Base-by-base conservation (phyloP, 2,113 vertebrate species). In the Prunella fulvescens region DNA sequence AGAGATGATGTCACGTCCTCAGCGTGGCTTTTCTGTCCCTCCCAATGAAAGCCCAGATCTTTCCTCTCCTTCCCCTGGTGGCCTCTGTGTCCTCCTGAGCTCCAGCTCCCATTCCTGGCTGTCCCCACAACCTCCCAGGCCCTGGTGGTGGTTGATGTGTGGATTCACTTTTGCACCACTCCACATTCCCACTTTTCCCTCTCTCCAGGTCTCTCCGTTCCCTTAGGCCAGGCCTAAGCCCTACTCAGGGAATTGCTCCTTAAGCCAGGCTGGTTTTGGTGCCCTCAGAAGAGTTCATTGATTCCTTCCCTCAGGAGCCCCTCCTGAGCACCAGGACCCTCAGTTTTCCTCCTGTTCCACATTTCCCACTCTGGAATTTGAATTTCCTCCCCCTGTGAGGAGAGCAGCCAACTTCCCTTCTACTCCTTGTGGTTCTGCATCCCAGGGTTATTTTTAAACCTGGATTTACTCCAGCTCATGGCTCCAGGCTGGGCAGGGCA, bases 221-320 rank as follows among this genome's bases (percentile, higher is more conserved):
- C 47, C 23, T 37, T 4, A 58, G 45, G 54, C 64, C 78, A 23
- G 53, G 65, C 37, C 44, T 24, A n/a, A 40, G 35, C 45, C 28
- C 35, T 16, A 45, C 56, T 61, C 66, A n/a, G 54, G 44, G 66
- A 19, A 5, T 19, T 23, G 53, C 24, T 58, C 64, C 23, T 70
- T 19, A 35, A 16, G 31, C 66, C 54, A 15, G 54, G 54, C 62
- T 48, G 3, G 2, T 35, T 12, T 9, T 54, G 76, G 31, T 64
- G 37, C 37, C 39, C 23, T 54, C 4, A 22, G 78, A 51, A 25
- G 31, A 25, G 3, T 73, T 92, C 70, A 44, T 10, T 18, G 81
- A 65, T 87, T 39, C 82, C 85, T 81, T 64, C 88, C 84, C 83
- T 56, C 65, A 82, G 83, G 58, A 94, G 87, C 84, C 72, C 61